A percentile compares a stretch with the other conserved stretches of the same genome.
phyloP scores from a whole-genome alignment of 2,797 vertebrate species.

The Apodemus agrarius region DNA sequence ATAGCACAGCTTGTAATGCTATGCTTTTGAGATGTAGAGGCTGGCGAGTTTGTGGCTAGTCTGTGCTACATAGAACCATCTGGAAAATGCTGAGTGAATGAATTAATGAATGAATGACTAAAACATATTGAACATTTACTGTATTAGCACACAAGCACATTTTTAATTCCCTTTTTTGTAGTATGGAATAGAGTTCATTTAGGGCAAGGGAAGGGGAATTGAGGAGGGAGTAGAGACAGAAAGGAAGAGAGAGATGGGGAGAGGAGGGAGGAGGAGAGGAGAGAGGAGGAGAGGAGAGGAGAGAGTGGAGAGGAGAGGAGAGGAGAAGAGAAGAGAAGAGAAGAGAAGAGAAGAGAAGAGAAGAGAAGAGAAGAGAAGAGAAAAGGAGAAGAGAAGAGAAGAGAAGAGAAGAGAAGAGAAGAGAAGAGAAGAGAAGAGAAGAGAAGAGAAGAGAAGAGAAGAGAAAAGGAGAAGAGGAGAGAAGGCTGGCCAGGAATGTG shows the following conservation, averaged over 20 bases:
- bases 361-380: too few species aligned
- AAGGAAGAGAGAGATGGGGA: too few species aligned
- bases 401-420: too few species aligned
- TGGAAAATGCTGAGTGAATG: not conserved
- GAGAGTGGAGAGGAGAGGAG: too few species aligned
- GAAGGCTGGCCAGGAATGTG: too few species aligned
- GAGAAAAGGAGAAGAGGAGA: too few species aligned
- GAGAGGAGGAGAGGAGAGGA: too few species aligned
- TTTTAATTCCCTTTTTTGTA: not conserved
- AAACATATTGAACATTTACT: not conserved
- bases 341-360: too few species aligned
- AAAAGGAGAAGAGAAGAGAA: too few species aligned
- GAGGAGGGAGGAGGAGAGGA: too few species aligned
- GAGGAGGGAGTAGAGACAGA: not conserved
- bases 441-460: rapidly evolving
- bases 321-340: too few species aligned
- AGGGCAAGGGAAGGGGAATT: not conserved
- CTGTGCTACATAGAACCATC: not conserved
- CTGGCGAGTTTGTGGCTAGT: not conserved
- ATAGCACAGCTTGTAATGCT: not conserved
- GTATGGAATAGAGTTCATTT: not conserved
- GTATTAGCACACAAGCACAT: not conserved
- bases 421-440: too few species aligned
- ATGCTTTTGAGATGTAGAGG: not conserved
- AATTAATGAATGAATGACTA: not conserved